Base-by-base conservation (phyloP, 2,797 vertebrate genomes). In the Percopsis omiscomaycus region DNA sequence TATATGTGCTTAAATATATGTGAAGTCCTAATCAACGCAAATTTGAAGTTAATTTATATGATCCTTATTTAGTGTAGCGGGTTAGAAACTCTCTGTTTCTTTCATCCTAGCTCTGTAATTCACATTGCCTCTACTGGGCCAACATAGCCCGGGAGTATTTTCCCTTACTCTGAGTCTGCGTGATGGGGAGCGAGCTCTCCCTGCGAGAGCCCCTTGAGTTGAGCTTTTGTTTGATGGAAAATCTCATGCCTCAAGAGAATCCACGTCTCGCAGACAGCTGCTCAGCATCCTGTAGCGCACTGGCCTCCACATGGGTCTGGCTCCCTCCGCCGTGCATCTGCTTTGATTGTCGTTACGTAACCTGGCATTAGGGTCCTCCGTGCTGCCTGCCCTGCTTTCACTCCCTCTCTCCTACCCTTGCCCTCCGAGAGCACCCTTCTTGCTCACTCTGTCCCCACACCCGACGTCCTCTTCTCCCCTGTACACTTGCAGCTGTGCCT, bases 341-440 rank as follows among this genome's bases (percentile, higher is more conserved):
- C 86, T 92, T 85, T 86, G 78, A 86, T 86, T 91, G 86, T 81
- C 51, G 77, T 93, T 93, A 87, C 83, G 78, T 92, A 93, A 92
- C 81, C 80, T 84, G 75, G 73, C 79, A 74, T 85, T 86, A 77
- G 61, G 61, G 78, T 88, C 74, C 77, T 77, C 65, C 8, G 3
- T 65, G 56, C 73, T 74, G 74, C 70, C 70, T 67, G 50, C 54
- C 73, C 60, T 55, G 22, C 73, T 72, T 51, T 45, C 52, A 66
- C 37, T 44, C 61, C 28, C 30, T 48, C 49, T 28, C 46, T 60
- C 53, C 61, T 61, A 52, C 44, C 42, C 42, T 44, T 50, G 11
- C 50, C 60, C 50, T 59, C 56, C 55, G 55, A 74, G 64, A 71
- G 16, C 53, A 75, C 69, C 68, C 62, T 59, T 30, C 16, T 61